phyloP scores from a whole-genome alignment of 2,888 invertebrate species.

The Drosophila affinis region DNA sequence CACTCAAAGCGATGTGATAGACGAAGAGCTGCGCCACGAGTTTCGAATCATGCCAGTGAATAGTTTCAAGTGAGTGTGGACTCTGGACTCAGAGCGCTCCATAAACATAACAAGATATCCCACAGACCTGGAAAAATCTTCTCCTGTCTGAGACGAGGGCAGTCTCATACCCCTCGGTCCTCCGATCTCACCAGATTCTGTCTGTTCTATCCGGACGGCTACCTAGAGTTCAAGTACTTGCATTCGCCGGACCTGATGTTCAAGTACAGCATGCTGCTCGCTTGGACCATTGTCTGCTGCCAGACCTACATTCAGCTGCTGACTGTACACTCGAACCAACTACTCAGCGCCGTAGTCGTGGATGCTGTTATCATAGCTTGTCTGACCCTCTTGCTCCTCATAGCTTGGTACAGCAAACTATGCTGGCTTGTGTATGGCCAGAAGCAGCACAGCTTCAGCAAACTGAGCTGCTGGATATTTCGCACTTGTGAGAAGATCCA shows the following conservation, averaged over 20 bases:
- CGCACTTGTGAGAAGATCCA: constrained; percentile 85
- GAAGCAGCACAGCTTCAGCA: neutral
- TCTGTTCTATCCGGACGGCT: constrained; percentile 86
- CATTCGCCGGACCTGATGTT: constrained; percentile 91
- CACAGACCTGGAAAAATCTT: neutral
- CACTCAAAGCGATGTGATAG: constrained; percentile 27
- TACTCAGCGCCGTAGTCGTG: rapidly evolving
- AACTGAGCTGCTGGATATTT: constrained; percentile 41
- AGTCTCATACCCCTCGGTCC: neutral
- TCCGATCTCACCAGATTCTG: constrained; percentile 78
- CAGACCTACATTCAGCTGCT: constrained; percentile 85
- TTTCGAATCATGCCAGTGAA: constrained; percentile 92
- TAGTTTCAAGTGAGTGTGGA: constrained; percentile 87
- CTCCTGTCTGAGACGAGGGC: neutral
- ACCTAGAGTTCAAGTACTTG: constrained; percentile 89
- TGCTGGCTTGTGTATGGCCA: constrained; percentile 87
- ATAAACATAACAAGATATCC: neutral
- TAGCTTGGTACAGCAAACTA: constrained; percentile 90
- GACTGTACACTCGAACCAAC: rapidly evolving
- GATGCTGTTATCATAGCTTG: neutral
- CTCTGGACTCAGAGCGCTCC: neutral
- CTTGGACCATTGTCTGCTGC: constrained; percentile 86
- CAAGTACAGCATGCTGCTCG: constrained; percentile 90
- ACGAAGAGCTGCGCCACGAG: constrained; percentile 90
- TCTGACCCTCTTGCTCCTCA: constrained; percentile 86